These are phyloP conservation scores for Sebastes umbrosus DNA, from an alignment of 2,797 vertebrate species.

Conservation along the genomic window DNA sequence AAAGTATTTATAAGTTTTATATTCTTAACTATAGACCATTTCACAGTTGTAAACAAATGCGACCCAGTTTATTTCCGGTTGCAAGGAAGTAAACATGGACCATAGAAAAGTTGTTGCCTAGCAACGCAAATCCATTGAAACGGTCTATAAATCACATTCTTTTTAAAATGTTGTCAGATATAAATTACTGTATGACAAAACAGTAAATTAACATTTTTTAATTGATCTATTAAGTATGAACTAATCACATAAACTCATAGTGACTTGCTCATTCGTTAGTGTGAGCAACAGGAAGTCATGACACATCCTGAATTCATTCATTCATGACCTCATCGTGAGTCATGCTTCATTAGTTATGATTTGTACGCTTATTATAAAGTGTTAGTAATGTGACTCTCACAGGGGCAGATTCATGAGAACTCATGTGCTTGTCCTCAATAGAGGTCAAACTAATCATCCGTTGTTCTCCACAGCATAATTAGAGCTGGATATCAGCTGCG, in stretches of 20 bases:
- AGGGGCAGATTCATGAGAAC: background rate
- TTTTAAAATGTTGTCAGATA: background rate
- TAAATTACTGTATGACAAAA: background rate
- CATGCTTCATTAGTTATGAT: background rate
- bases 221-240: background rate
- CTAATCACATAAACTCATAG: background rate
- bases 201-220: background rate
- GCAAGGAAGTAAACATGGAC: no score
- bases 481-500: background rate
- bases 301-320: background rate
- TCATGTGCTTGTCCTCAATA: background rate
- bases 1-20: background rate
- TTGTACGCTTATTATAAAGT: background rate
- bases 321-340: background rate
- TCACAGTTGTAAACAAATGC: no score
- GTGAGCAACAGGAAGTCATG: background rate
- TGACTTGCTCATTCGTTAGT: background rate
- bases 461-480: background rate
- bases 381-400: slow-evolving; percentile 13
- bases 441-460: background rate
- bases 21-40: no score
- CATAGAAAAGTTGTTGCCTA: no score
- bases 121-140: no score
- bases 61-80: no score
- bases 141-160: no score